Conservation (phyloP, 2,888 invertebrate species). For the Schizaphis graminum region DNA sequence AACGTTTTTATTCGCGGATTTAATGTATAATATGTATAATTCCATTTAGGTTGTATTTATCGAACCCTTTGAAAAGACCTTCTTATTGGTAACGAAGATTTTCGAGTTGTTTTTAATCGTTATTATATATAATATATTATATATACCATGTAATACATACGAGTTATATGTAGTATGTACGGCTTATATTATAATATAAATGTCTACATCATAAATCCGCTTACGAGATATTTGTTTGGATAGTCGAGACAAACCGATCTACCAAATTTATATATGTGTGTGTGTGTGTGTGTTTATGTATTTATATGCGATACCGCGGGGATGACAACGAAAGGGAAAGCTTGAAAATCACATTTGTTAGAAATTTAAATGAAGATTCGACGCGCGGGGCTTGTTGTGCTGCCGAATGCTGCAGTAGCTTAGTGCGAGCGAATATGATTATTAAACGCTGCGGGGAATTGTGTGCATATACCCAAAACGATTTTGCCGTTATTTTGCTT, state of each 20-base stretch:
- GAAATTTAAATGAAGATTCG: not conserved
- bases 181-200: not conserved
- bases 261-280: not conserved
- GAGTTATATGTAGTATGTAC: not conserved
- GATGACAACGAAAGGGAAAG: not conserved
- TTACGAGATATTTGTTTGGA: not conserved
- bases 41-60: not conserved
- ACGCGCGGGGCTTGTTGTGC: not conserved
- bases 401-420: not conserved
- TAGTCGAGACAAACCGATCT: not conserved
- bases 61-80: not conserved
- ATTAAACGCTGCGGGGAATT: not conserved
- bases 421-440: not conserved
- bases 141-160: not conserved
- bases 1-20: not conserved
- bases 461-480: not conserved
- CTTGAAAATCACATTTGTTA: constrained; percentile 22
- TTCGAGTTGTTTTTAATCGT: not conserved
- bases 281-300: not conserved
- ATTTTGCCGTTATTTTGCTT: constrained; percentile 27
- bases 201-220: not conserved
- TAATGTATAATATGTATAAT: not conserved
- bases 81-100: not conserved
- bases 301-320: not conserved
- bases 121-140: not conserved